phyloP scores from a whole-genome alignment of 2,797 vertebrate genomes.

The Lepilemur ruficaudatus region DNA sequence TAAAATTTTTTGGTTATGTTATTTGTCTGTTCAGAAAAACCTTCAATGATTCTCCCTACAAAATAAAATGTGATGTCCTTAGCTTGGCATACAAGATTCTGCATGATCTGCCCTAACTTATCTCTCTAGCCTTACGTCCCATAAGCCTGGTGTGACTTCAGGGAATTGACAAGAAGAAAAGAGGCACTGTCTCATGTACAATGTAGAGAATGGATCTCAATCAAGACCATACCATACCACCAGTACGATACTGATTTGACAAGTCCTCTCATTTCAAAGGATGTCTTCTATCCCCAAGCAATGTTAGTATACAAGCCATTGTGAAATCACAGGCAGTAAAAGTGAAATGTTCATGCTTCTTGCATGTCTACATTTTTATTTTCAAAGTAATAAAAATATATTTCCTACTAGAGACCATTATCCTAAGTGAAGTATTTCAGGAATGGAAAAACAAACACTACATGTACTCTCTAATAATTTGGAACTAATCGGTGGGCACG shows the following conservation, averaged over 20 bases:
- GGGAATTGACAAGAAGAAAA: not conserved
- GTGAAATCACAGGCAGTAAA: not conserved
- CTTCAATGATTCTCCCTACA: no score
- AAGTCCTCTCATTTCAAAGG: not conserved
- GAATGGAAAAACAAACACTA: no score
- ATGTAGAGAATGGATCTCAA: not conserved
- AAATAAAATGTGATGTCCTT: no score
- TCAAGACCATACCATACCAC: not conserved
- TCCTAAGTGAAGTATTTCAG: no score
- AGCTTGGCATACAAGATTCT: not conserved
- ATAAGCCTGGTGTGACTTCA: not conserved
- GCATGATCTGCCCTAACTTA: not conserved
- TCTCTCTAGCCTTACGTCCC: not conserved
- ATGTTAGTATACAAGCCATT: not conserved
- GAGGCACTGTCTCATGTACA: not conserved
- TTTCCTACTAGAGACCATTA: no score
- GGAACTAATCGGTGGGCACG: no score
- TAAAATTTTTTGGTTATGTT: no score
- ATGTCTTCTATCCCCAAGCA: not conserved
- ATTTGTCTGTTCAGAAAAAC: no score
- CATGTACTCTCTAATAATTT: no score
- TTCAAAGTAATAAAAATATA: not conserved
- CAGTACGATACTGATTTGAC: not conserved
- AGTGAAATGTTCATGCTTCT: not conserved
- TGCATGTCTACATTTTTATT: not conserved